Percentiles rank a stretch among this genome's conserved stretches.
Evolutionary conservation across 2,888 invertebrate genomes (phyloP).

Genomic region (Branchinecta sandiegonensis): DNA sequence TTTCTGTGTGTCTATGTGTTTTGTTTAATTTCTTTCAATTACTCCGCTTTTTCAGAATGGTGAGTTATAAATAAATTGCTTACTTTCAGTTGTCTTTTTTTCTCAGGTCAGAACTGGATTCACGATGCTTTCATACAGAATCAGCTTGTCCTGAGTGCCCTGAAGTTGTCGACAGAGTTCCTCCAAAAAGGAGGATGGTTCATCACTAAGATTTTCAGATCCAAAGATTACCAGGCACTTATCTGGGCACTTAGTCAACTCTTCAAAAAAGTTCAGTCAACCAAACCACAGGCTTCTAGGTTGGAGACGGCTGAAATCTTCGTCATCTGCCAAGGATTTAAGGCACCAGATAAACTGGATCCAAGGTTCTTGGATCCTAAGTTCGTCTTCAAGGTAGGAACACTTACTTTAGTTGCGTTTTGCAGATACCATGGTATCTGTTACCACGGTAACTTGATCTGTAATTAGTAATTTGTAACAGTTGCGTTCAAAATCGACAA

Average conservation of each 20-base stretch:
- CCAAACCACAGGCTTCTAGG: slow-evolving; percentile 96
- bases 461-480: no score
- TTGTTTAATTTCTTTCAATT: no score
- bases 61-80: no score
- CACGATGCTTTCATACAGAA: slow-evolving; percentile 94
- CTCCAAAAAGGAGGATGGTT: slow-evolving; percentile 87
- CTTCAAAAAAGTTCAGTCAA: slow-evolving; percentile 89
- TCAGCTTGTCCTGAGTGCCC: slow-evolving; percentile 73
- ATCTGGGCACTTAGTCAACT: slow-evolving; percentile 92
- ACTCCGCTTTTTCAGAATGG: no score
- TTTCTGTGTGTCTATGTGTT: no score
- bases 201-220: slow-evolving; percentile 94
- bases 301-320: slow-evolving; percentile 98
- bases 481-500: no score
- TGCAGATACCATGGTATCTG: no score
- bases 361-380: slow-evolving; percentile 81
- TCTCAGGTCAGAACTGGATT: slow-evolving; percentile 74
- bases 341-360: slow-evolving; percentile 84
- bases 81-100: slow-evolving; percentile 21
- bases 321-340: slow-evolving; percentile 85
- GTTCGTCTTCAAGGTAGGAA: slow-evolving; percentile 75
- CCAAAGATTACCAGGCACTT: slow-evolving; percentile 90
- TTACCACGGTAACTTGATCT: no score
- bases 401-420: neutral
- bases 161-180: slow-evolving; percentile 81